These are phyloP conservation scores for Kuschelorhynchus macadamiae DNA, from an alignment of 2,888 invertebrate genomes.

Conservation along the genomic window DNA sequence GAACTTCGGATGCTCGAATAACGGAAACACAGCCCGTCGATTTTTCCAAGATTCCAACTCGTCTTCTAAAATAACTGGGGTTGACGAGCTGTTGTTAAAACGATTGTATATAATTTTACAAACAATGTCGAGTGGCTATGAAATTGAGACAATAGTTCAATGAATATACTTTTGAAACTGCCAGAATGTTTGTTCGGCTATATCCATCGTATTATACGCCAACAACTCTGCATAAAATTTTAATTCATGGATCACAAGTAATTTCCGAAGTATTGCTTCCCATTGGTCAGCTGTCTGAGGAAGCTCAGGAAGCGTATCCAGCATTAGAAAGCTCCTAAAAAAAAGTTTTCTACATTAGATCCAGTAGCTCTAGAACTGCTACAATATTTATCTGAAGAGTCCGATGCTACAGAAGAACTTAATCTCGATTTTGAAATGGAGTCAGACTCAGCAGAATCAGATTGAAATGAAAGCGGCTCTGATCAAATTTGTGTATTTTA, in stretches of 20 bases:
- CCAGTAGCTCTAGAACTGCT: no score
- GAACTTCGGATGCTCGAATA: conserved; percentile 41
- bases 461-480: no score
- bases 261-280: conserved; percentile 56
- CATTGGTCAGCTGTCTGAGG: conserved; percentile 53
- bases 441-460: no score
- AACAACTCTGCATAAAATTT: conserved; percentile 57
- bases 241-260: conserved; percentile 58
- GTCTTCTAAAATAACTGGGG: conserved; percentile 33
- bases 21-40: conserved; percentile 46
- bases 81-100: conserved; percentile 35
- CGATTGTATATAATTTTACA: conserved; percentile 27
- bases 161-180: conserved; percentile 37
- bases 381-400: no score
- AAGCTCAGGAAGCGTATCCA: conserved; percentile 56
- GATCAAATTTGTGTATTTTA: no score
- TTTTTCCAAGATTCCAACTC: conserved; percentile 38
- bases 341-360: no score
- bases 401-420: no score
- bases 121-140: conserved; percentile 11
- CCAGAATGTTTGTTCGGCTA: conserved; percentile 43
- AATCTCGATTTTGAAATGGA: no score
- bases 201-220: conserved; percentile 61
- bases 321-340: no score
- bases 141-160: conserved; percentile 15